Conservation (phyloP, 2,113 vertebrate species). For the Anarhynchus alexandrinus region DNA sequence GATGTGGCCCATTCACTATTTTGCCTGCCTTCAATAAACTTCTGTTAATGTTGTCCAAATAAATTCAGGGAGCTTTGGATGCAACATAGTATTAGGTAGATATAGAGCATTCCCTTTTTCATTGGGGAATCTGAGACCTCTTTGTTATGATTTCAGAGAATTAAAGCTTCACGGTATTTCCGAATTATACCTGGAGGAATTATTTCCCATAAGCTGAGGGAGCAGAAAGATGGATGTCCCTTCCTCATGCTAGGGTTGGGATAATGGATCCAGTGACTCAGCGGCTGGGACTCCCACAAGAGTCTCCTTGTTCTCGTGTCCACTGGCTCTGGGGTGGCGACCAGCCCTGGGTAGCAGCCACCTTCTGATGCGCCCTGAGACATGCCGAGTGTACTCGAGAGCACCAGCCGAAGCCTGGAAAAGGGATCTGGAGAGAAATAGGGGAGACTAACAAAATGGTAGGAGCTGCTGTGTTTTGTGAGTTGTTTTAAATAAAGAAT, state of each 20-base stretch:
- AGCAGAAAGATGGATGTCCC: constrained; percentile 38
- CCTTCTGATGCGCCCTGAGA: not conserved
- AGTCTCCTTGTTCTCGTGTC: constrained; percentile 1
- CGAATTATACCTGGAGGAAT: constrained; percentile 9
- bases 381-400: not conserved
- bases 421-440: not conserved
- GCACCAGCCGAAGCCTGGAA: not conserved
- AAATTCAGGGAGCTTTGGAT: not conserved
- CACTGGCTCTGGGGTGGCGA: accelerated
- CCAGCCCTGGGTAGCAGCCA: not conserved
- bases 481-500: constrained; percentile 60
- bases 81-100: not conserved
- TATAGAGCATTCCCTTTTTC: not conserved
- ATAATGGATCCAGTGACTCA: constrained; percentile 16
- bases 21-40: not conserved
- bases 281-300: not conserved
- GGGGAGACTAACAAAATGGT: not conserved
- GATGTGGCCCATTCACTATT: not conserved
- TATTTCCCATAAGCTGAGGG: not conserved
- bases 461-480: constrained; percentile 22
- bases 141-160: constrained; percentile 8
- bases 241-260: not conserved
- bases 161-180: constrained; percentile 15
- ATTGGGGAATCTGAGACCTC: not conserved
- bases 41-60: not conserved